These are phyloP conservation scores for Hartigia nigra DNA, from an alignment of 2,888 invertebrate genomes.

Conservation along the genomic window DNA sequence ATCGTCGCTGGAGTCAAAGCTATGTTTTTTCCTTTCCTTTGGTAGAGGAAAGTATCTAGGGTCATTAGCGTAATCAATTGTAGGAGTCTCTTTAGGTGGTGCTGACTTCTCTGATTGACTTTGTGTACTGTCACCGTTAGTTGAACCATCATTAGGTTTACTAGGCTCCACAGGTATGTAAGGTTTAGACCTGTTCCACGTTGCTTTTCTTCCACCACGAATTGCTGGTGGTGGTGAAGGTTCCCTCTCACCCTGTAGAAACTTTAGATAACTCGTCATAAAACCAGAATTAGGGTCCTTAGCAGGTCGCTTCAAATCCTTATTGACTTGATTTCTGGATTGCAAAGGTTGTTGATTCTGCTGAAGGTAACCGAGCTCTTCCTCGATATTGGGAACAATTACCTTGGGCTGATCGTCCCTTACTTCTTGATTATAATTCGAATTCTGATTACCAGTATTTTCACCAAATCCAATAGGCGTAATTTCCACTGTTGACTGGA, in stretches of 20 bases:
- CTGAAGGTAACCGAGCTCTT: slow-evolving; percentile 83
- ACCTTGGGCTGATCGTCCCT: slow-evolving; percentile 83
- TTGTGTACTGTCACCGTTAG: slow-evolving; percentile 29
- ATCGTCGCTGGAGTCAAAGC: slow-evolving; percentile 75
- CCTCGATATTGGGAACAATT: slow-evolving; percentile 89
- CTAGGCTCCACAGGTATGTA: slow-evolving; percentile 48
- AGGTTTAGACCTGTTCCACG: slow-evolving; percentile 71
- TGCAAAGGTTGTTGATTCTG: slow-evolving; percentile 51
- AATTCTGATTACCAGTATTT: slow-evolving; percentile 34
- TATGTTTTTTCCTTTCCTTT: slow-evolving; percentile 77
- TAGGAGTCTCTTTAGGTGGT: slow-evolving; percentile 66
- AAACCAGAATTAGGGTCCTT: slow-evolving; percentile 77
- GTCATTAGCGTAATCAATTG: slow-evolving; percentile 71
- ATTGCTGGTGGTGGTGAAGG: slow-evolving; percentile 82
- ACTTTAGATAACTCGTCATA: slow-evolving; percentile 89
- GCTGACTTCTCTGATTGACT: slow-evolving; percentile 31
- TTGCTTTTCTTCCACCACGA: slow-evolving; percentile 75
- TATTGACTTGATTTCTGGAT: slow-evolving; percentile 69
- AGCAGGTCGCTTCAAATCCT: slow-evolving; percentile 72
- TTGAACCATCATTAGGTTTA: slow-evolving; percentile 38
- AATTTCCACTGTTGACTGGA: slow-evolving; percentile 75
- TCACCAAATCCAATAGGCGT: slow-evolving; percentile 66
- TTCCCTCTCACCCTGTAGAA: slow-evolving; percentile 84
- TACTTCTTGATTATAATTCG: slow-evolving; percentile 49
- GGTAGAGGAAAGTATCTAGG: slow-evolving; percentile 79